Base-by-base conservation (phyloP, 2,113 vertebrate genomes). In the Saccopteryx leptura region DNA sequence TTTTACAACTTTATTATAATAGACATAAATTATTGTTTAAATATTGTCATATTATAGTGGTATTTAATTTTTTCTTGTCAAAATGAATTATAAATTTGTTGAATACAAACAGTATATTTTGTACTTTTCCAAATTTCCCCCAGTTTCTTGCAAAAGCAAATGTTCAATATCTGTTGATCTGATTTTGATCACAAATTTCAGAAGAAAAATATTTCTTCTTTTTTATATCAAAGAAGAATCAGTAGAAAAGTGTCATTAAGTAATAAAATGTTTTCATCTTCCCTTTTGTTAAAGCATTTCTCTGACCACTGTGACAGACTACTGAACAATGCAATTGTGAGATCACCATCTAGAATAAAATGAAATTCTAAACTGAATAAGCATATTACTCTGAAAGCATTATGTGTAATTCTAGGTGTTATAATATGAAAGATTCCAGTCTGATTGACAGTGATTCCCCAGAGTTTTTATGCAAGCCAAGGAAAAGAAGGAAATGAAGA, bases 281-380 rank as follows among this genome's bases (percentile, higher is more conserved):
- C 58, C 21, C 54, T 96, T 97, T 96, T 96, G 28, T 60, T 95
- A 39, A 85, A 87, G 39, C 89, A 71, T 88, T 88, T 39, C 39
- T 94, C 76, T 21, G 24, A 96, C 56, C 75, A 74, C 84, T 96
- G 81, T 81, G 79, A 96, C 90, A 95, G 88, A 93, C 54, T 95
- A 87, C 68, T 88, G 60, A 97, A 72, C 48, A 96, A 90, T 83
- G 28, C 90, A 85, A 95, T 96, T 96, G 87, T 83, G 19, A 93
- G 54, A 76, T 93, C 46, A 84, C 50, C n/a, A 50, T 85, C 91
- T 94, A 92, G 50, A 96, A 91, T 92, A 33, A 88, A 54, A 52
- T 82, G 31, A 86, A 95, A 95, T 87, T 94, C 65, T 93, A 89
- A 96, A 90, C n/a, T 63, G n/a, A 96, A 91, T 92, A 88, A 95